Conservation (phyloP, 2,797 vertebrate species). For the Falco berigora region DNA sequence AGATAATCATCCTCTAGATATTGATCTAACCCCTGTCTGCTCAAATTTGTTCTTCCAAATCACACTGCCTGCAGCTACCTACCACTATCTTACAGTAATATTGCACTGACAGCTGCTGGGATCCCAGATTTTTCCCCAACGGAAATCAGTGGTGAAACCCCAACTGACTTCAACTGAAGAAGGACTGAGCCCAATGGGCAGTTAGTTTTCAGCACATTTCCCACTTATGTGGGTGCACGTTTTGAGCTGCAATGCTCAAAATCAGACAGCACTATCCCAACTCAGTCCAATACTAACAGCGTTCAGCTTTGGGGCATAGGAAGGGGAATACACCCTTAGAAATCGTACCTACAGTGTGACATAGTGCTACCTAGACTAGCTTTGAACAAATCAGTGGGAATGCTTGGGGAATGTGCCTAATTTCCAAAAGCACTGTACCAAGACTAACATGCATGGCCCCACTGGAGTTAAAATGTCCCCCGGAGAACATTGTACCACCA, state of each 20-base stretch:
- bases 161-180: neutral
- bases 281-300: neutral
- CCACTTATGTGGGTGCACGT: neutral
- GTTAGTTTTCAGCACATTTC: neutral
- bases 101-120: neutral
- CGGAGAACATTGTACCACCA: neutral
- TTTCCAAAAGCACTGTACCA: neutral
- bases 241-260: neutral
- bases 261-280: neutral
- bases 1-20: slow-evolving; percentile 47
- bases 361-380: neutral
- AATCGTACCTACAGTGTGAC: neutral
- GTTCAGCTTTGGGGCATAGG: neutral
- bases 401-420: neutral
- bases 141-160: neutral
- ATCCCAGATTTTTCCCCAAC: neutral
- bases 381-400: neutral
- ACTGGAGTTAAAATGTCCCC: neutral
- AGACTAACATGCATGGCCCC: neutral
- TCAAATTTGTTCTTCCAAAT: slow-evolving; percentile 56
- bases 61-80: neutral
- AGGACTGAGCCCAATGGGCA: neutral
- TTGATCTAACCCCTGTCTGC: slow-evolving; percentile 53
- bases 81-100: neutral
- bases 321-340: neutral